Conservation (phyloP, 2,113 vertebrate species). For the Limnothrissa miodon region DNA sequence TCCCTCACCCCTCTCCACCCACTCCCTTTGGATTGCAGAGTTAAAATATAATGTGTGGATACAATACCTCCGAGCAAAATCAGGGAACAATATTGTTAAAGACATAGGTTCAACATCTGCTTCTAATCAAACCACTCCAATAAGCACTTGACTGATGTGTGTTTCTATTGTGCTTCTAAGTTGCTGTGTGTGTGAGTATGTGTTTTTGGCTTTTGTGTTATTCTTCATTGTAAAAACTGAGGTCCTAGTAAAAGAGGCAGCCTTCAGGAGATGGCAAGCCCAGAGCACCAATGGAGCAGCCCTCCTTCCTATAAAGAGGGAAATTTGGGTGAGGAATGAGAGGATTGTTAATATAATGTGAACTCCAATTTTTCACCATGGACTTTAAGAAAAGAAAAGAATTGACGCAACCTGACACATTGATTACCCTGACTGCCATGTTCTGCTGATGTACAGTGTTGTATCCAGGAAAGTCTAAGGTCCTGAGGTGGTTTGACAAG, state of each 20-base stretch:
- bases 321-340: neutral
- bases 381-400: neutral
- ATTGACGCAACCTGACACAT: neutral
- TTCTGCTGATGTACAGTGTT: neutral
- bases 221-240: slow-evolving; percentile 18
- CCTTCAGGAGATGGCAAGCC: neutral
- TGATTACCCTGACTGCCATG: neutral
- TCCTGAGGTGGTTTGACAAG: neutral
- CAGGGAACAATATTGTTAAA: slow-evolving; percentile 42
- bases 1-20: neutral
- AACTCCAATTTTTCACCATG: neutral
- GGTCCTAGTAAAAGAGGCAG: neutral
- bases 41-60: slow-evolving; percentile 57
- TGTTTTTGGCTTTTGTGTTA: slow-evolving; percentile 23
- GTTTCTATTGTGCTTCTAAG: slow-evolving; percentile 39
- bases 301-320: neutral
- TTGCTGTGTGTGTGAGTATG: slow-evolving; percentile 23
- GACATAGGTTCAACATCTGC: slow-evolving; percentile 57
- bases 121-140: slow-evolving; percentile 61
- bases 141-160: slow-evolving; percentile 36
- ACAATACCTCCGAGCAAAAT: slow-evolving; percentile 45
- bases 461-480: slow-evolving; percentile 8
- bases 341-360: neutral
- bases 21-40: slow-evolving; percentile 11
- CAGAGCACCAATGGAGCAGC: slow-evolving; percentile 1